phyloP scores from a whole-genome alignment of 2,797 vertebrate species.

The Anabas testudineus region DNA sequence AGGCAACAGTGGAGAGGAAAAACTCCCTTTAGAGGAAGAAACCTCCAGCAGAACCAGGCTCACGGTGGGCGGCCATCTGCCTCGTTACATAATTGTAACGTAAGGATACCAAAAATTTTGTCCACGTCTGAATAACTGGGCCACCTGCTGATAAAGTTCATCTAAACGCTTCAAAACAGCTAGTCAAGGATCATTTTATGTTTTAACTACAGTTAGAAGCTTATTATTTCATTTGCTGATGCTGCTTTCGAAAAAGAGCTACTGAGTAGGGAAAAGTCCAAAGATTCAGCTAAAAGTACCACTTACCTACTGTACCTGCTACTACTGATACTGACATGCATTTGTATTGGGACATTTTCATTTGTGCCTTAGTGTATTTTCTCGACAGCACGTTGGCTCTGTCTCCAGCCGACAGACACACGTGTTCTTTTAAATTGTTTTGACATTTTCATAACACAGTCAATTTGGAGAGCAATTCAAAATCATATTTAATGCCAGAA shows the following conservation, averaged over 20 bases:
- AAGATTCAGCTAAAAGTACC: neutral
- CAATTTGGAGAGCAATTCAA: conserved; percentile 22
- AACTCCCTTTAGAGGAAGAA: no score
- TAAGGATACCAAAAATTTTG: no score
- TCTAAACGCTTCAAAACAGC: no score
- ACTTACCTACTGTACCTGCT: neutral
- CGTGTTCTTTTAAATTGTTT: neutral
- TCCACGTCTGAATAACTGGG: no score
- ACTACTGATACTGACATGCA: neutral
- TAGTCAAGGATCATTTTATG: no score
- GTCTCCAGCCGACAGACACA: conserved; percentile 2
- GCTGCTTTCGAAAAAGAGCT: neutral
- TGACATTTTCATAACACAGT: conserved; percentile 23
- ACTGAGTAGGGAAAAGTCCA: neutral
- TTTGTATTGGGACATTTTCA: conserved; percentile 19
- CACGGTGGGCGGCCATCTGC: no score
- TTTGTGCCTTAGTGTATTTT: conserved; percentile 7
- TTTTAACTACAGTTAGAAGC: neutral
- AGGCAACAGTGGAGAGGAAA: no score
- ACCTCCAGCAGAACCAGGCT: no score
- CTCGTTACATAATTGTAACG: no score
- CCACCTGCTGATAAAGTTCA: no score
- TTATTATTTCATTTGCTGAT: neutral
- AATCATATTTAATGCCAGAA: conserved; percentile 10
- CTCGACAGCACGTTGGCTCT: neutral